These are phyloP conservation scores for Anodontia alba DNA, from an alignment of 2,888 invertebrate genomes.

Conservation along the genomic window DNA sequence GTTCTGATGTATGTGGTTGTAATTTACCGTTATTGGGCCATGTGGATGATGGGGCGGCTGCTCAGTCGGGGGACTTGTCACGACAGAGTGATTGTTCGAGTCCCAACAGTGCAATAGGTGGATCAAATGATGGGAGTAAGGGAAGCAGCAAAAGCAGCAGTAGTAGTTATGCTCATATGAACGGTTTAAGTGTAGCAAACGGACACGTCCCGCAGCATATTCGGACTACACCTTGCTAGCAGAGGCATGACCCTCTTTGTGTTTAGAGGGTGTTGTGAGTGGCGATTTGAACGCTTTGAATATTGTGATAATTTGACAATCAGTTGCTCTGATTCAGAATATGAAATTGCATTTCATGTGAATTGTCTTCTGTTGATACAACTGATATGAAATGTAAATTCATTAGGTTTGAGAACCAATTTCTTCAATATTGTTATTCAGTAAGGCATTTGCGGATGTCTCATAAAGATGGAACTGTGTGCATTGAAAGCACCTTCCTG, in stretches of 20 bases:
- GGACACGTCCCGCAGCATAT: constrained; percentile 84
- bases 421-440: background rate
- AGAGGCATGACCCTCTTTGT: constrained; percentile 11
- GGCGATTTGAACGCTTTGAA: constrained; percentile 19
- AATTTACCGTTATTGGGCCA: constrained; percentile 57
- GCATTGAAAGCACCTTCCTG: background rate
- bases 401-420: background rate
- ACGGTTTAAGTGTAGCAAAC: constrained; percentile 80
- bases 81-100: constrained; percentile 69
- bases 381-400: background rate
- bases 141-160: constrained; percentile 81
- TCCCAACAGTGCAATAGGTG: constrained; percentile 76
- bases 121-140: constrained; percentile 79
- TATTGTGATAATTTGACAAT: constrained; percentile 63
- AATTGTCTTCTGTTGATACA: background rate
- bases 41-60: constrained; percentile 50
- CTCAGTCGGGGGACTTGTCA: constrained; percentile 54
- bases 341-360: background rate
- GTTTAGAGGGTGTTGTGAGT: constrained; percentile 5
- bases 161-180: constrained; percentile 77
- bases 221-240: constrained; percentile 76
- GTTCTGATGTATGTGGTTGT: constrained; percentile 72
- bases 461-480: background rate
- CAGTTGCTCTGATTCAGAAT: constrained; percentile 37
- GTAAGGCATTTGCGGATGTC: background rate